A percentile compares a stretch with the other conserved stretches of the same genome.
Conservation (phyloP, 2,797 vertebrate species). For the Lindbergichthys nudifrons region DNA sequence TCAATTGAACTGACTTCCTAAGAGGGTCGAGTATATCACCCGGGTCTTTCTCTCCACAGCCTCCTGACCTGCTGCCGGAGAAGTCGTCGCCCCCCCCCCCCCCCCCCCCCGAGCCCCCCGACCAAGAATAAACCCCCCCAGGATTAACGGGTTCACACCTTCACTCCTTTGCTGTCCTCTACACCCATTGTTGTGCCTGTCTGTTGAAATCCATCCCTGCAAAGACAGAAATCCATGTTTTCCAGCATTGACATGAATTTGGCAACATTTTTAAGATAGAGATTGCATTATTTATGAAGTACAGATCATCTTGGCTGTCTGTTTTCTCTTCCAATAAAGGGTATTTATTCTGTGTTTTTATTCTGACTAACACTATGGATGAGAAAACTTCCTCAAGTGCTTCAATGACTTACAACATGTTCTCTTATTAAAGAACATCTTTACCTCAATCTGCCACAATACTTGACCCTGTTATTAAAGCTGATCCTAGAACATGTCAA, state of each 20-base stretch:
- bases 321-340: neutral
- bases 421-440: slow-evolving; percentile 18
- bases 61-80: slow-evolving; percentile 59
- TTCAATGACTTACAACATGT: slow-evolving; percentile 21
- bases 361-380: neutral
- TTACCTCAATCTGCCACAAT: slow-evolving; percentile 33
- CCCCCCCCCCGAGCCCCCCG: slow-evolving; percentile 1
- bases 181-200: neutral
- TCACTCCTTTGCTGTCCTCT: slow-evolving; percentile 23
- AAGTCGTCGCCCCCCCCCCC: slow-evolving; percentile 4
- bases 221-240: neutral
- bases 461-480: slow-evolving; percentile 21
- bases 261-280: slow-evolving; percentile 5
- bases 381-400: slow-evolving; percentile 20
- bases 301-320: neutral
- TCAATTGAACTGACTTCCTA: slow-evolving; percentile 52
- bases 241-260: slow-evolving; percentile 7
- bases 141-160: slow-evolving; percentile 13
- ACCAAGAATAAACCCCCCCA: slow-evolving; percentile 30
- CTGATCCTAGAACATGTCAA: neutral
- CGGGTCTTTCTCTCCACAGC: slow-evolving; percentile 73
- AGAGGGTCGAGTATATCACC: slow-evolving; percentile 72
- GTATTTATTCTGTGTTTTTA: slow-evolving; percentile 4
- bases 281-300: slow-evolving; percentile 34
- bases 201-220: slow-evolving; percentile 9